Percentiles rank a stretch among this genome's conserved stretches.
Conservation (phyloP, 2,888 invertebrate species). For the Gandaritis pyraliata region DNA sequence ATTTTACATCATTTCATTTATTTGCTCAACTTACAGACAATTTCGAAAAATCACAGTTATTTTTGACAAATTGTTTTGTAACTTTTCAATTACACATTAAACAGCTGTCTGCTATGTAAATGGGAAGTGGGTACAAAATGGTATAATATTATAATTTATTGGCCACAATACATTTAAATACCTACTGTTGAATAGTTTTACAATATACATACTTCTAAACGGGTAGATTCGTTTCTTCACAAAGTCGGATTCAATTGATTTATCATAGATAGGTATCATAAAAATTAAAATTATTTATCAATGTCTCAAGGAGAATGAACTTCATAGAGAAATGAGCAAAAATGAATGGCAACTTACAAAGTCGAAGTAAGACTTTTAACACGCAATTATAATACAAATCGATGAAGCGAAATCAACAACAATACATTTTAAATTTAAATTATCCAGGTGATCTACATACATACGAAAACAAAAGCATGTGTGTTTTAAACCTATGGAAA, state of each 20-base stretch:
- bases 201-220: constrained; percentile 60
- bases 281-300: constrained; percentile 25
- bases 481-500: constrained; percentile 72
- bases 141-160: constrained; percentile 81
- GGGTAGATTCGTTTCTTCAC: constrained; percentile 60
- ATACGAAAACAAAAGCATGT: constrained; percentile 63
- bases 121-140: constrained; percentile 82
- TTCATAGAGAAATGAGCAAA: constrained; percentile 56
- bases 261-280: constrained; percentile 35
- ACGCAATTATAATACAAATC: constrained; percentile 58
- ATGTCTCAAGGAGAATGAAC: constrained; percentile 40
- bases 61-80: constrained; percentile 81
- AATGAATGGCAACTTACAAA: constrained; percentile 59
- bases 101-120: constrained; percentile 77
- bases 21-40: constrained; percentile 85
- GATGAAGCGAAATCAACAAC: constrained; percentile 66
- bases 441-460: constrained; percentile 62
- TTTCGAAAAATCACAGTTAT: constrained; percentile 84
- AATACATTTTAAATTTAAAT: constrained; percentile 63
- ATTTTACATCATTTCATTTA: constrained; percentile 76
- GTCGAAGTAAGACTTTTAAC: constrained; percentile 48
- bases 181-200: constrained; percentile 71
- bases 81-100: constrained; percentile 74
- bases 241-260: constrained; percentile 50
- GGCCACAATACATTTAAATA: constrained; percentile 78